phyloP scores from a whole-genome alignment of 30 jellyfish, hydroid and myxozoan species.

The Aurelia sp. region DNA sequence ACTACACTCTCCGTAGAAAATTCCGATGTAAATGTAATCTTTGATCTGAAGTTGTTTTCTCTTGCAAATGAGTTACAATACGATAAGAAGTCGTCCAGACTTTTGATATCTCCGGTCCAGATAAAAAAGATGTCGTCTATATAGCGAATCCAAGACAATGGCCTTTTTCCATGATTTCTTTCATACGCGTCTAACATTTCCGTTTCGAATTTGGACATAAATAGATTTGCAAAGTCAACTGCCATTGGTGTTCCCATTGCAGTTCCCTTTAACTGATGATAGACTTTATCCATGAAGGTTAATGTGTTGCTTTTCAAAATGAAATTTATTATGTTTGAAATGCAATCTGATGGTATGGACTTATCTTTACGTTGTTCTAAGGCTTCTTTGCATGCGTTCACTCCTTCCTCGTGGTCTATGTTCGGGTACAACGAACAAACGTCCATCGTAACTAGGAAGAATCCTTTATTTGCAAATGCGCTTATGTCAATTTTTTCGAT shows the following conservation, averaged over 20 bases:
- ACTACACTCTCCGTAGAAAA: too few relatives aligned
- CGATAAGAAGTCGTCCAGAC: not conserved
- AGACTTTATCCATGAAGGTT: not conserved
- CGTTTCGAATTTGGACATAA: too few relatives aligned
- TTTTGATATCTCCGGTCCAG: not conserved
- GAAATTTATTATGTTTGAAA: not conserved
- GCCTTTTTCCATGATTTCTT: not conserved
- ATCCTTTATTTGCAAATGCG: too few relatives aligned
- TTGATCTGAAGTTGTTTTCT: too few relatives aligned
- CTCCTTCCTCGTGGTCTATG: too few relatives aligned
- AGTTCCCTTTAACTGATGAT: not conserved
- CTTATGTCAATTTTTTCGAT: too few relatives aligned
- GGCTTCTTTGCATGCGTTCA: not conserved
- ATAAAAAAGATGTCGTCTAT: slow-evolving; percentile 4
- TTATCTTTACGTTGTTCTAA: not conserved
- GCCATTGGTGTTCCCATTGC: slow-evolving; percentile 5
- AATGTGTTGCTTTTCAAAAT: not conserved
- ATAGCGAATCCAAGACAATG: not conserved
- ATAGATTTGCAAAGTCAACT: too few relatives aligned
- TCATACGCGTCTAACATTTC: not conserved
- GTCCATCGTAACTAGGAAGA: too few relatives aligned
- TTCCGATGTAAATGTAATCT: too few relatives aligned
- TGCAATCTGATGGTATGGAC: not conserved
- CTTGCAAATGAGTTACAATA: not conserved
- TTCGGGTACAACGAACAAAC: too few relatives aligned